These are phyloP conservation scores for Polymixis lichenea DNA, from an alignment of 2,888 invertebrate species.

Conservation along the genomic window DNA sequence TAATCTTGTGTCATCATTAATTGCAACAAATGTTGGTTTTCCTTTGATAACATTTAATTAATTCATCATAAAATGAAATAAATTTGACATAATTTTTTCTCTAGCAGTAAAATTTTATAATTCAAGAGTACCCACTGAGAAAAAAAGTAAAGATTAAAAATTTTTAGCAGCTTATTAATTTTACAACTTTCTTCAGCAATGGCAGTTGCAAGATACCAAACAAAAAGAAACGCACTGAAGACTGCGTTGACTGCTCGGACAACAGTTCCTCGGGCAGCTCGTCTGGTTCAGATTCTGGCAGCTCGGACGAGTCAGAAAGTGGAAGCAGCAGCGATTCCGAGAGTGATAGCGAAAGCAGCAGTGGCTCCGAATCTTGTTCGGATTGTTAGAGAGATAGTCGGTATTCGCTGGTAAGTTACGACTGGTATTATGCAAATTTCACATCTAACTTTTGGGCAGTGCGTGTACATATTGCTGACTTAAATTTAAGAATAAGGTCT, in stretches of 20 bases:
- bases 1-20: slow-evolving; percentile 4
- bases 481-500: slow-evolving; percentile 12
- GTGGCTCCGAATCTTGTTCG: slow-evolving; percentile 75
- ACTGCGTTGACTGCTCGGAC: slow-evolving; percentile 79
- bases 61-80: neutral
- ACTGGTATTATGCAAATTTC: slow-evolving; percentile 70
- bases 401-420: slow-evolving; percentile 66
- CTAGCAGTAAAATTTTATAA: neutral
- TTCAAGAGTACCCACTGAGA: slow-evolving; percentile 3
- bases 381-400: slow-evolving; percentile 74
- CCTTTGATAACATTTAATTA: neutral
- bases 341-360: slow-evolving; percentile 79
- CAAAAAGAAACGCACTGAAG: slow-evolving; percentile 83
- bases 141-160: neutral
- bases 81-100: neutral
- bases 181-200: slow-evolving; percentile 71
- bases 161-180: neutral
- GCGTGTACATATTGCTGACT: slow-evolving; percentile 36
- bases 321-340: slow-evolving; percentile 78
- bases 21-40: neutral
- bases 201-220: slow-evolving; percentile 83
- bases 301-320: slow-evolving; percentile 77
- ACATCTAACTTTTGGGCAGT: slow-evolving; percentile 7
- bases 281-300: slow-evolving; percentile 79
- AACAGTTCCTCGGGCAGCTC: slow-evolving; percentile 80